These are phyloP conservation scores for Dasyornis broadbenti DNA, from an alignment of 2,113 vertebrate species.

Conservation along the genomic window DNA sequence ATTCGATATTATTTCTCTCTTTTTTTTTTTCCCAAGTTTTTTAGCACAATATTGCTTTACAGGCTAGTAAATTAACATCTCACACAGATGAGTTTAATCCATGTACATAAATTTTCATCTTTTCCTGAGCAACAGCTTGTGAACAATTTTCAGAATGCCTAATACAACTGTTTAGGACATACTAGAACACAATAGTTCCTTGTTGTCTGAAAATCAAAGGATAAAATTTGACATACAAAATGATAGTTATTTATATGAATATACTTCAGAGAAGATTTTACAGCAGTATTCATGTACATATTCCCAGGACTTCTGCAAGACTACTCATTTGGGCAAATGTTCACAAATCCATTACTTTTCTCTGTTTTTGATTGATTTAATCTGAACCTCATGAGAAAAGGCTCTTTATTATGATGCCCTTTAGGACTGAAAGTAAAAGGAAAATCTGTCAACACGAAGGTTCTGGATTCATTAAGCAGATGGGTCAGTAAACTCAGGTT, in stretches of 20 bases:
- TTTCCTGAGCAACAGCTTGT: not conserved
- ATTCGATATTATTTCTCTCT: not conserved
- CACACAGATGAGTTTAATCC: not conserved
- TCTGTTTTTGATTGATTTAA: not conserved
- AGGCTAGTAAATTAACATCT: not conserved
- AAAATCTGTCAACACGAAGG: not conserved
- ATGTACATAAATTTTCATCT: not conserved
- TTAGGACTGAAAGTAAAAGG: not conserved
- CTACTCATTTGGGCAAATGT: not conserved
- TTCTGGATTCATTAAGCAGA: not conserved
- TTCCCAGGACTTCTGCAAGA: not conserved
- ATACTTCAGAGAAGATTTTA: not conserved
- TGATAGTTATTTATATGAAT: not conserved
- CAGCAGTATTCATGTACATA: not conserved
- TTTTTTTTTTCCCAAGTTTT: not conserved
- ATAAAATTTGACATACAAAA: not conserved
- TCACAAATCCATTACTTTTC: not conserved
- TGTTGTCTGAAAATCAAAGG: not conserved
- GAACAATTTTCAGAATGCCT: not conserved
- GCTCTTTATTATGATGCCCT: not conserved
- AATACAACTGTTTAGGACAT: not conserved
- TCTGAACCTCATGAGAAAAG: not conserved
- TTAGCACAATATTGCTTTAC: not conserved
- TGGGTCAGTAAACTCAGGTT: not conserved
- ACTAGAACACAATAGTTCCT: not conserved